Conservation (phyloP, 2,888 invertebrate genomes). For the Bellardia bayeri region DNA sequence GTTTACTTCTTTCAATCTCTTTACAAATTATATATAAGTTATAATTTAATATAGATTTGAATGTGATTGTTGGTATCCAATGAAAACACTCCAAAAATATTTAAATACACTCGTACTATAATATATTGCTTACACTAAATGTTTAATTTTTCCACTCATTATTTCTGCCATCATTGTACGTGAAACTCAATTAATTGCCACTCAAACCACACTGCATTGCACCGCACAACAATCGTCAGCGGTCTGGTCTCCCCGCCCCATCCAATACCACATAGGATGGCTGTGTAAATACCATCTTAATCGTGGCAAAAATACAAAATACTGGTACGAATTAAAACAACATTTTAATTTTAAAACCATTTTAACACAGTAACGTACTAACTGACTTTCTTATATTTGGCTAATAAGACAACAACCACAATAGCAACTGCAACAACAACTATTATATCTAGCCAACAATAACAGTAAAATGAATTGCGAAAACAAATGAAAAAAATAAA, state of each 20-base stretch:
- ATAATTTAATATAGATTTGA: no score
- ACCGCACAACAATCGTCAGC: background rate
- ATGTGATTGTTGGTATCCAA: background rate
- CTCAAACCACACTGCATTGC: background rate
- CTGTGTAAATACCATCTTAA: conserved; percentile 32
- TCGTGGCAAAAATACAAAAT: conserved; percentile 25
- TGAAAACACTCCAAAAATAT: conserved; percentile 8
- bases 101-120: background rate
- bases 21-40: no score
- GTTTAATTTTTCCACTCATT: background rate
- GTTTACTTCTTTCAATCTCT: no score
- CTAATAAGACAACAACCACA: conserved; percentile 45
- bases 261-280: background rate
- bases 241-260: background rate
- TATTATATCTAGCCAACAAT: background rate
- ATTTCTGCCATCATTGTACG: background rate
- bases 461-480: conserved; percentile 32
- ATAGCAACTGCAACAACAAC: background rate
- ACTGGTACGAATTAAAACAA: conserved; percentile 52
- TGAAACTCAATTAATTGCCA: conserved; percentile 17
- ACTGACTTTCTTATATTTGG: conserved; percentile 69
- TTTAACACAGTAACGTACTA: conserved; percentile 72
- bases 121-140: background rate
- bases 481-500: conserved; percentile 23
- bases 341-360: conserved; percentile 57